A percentile compares a stretch with the other conserved stretches of the same genome.
phyloP scores from a whole-genome alignment of 2,113 vertebrate genomes.

The Mastomys natalensis region DNA sequence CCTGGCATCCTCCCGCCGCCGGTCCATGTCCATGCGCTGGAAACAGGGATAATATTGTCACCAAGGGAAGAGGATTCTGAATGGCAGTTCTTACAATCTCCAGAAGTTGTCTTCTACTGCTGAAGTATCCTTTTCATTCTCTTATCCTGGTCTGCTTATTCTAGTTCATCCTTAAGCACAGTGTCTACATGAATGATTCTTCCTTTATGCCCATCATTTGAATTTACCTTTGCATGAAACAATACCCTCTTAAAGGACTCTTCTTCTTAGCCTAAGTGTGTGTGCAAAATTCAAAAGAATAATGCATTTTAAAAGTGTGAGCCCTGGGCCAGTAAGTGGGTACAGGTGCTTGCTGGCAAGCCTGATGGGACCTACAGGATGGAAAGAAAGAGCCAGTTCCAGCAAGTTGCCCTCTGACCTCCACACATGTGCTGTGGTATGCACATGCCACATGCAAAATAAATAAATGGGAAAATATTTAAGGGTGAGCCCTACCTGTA shows the following conservation, averaged over 20 bases:
- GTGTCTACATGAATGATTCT: neutral
- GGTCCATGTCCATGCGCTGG: constrained; percentile 98
- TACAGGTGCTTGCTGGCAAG: neutral
- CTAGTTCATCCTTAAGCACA: neutral
- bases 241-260: neutral
- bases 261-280: neutral
- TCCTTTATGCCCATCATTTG: neutral
- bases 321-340: neutral
- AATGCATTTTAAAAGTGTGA: constrained; percentile 20
- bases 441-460: neutral
- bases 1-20: constrained; percentile 95
- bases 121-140: neutral
- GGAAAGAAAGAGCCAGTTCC: no score
- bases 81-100: accelerated
- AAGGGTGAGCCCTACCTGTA: neutral
- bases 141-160: neutral
- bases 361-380: neutral
- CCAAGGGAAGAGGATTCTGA: neutral
- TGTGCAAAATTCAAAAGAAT: neutral
- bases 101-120: accelerated
- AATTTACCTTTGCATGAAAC: neutral
- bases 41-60: neutral
- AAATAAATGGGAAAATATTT: neutral
- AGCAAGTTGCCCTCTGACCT: neutral
- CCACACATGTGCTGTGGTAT: neutral